Evolutionary conservation across 2,797 vertebrate species (phyloP).

Genomic region (Sebastes diaconus): DNA sequence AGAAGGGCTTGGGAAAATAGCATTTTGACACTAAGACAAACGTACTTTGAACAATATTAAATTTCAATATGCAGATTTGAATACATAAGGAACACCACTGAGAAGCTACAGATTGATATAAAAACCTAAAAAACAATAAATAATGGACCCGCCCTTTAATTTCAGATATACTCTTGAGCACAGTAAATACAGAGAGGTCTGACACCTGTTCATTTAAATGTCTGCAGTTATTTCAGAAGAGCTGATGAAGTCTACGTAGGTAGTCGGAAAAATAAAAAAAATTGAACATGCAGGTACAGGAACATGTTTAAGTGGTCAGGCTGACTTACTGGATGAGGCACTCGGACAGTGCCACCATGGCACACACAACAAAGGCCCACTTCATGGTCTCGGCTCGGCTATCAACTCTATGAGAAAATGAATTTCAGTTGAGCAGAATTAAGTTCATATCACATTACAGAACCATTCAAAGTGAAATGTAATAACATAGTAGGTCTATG

Average conservation of each 20-base stretch:
- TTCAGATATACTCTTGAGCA: not conserved
- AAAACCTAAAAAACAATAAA: too few species aligned
- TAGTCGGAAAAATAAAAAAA: not conserved
- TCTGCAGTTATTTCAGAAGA: not conserved
- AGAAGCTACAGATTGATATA: too few species aligned
- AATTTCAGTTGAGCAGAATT: not conserved
- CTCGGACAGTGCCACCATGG: conserved; percentile 67
- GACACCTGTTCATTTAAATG: not conserved
- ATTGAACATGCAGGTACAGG: not conserved
- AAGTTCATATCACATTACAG: not conserved
- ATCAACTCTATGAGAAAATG: not conserved
- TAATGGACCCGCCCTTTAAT: too few species aligned
- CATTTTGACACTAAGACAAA: too few species aligned
- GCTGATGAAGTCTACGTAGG: not conserved
- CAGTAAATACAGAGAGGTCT: not conserved
- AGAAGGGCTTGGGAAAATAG: too few species aligned
- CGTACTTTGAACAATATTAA: too few species aligned
- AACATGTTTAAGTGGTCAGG: not conserved
- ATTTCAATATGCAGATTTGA: too few species aligned
- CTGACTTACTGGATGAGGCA: conserved; percentile 59
- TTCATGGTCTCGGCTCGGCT: conserved; percentile 50
- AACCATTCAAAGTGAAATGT: not conserved
- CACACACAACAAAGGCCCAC: conserved; percentile 59
- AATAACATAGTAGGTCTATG: not conserved
- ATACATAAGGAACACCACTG: too few species aligned